A percentile compares a stretch with the other conserved stretches of the same genome.
These are phyloP conservation scores for Ichneumon xanthorius DNA, from an alignment of 2,888 invertebrate species.

Conservation along the genomic window DNA sequence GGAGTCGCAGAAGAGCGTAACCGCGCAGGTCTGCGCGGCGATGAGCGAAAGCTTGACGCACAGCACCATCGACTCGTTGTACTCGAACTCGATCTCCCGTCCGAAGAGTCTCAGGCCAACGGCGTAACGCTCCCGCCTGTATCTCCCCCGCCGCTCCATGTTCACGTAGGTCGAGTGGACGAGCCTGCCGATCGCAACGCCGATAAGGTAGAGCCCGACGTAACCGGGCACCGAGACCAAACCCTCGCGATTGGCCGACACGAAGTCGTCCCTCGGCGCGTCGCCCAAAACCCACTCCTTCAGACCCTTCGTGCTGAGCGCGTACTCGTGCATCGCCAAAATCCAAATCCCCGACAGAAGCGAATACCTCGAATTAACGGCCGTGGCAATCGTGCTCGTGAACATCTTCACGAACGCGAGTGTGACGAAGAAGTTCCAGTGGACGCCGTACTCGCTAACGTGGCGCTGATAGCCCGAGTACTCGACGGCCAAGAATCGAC, in stretches of 20 bases:
- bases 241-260: conserved; percentile 97
- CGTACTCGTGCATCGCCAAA: conserved; percentile 88
- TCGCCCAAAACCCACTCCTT: conserved; percentile 90
- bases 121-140: conserved; percentile 58
- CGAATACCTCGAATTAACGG: conserved; percentile 86
- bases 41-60: conserved; percentile 80
- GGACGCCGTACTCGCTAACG: conserved; percentile 97
- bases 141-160: conserved; percentile 37
- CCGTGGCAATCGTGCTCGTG: conserved; percentile 87
- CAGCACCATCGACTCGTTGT: conserved; percentile 78
- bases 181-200: conserved; percentile 88
- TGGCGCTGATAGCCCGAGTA: conserved; percentile 94
- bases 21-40: conserved; percentile 82
- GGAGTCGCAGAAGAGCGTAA: conserved; percentile 85
- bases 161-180: conserved; percentile 82
- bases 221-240: conserved; percentile 94
- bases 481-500: conserved; percentile 87
- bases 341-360: conserved; percentile 87
- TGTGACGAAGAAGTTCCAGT: conserved; percentile 99
- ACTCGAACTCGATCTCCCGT: conserved; percentile 70
- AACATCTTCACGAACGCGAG: conserved; percentile 93
- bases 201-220: conserved; percentile 92
- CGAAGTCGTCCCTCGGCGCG: conserved; percentile 86
- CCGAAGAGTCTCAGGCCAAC: conserved; percentile 71
- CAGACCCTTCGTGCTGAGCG: conserved; percentile 87